A percentile compares a stretch with the other conserved stretches of the same genome.
phyloP scores from a whole-genome alignment of 2,888 invertebrate species.

The Drosophila diplacantha region DNA sequence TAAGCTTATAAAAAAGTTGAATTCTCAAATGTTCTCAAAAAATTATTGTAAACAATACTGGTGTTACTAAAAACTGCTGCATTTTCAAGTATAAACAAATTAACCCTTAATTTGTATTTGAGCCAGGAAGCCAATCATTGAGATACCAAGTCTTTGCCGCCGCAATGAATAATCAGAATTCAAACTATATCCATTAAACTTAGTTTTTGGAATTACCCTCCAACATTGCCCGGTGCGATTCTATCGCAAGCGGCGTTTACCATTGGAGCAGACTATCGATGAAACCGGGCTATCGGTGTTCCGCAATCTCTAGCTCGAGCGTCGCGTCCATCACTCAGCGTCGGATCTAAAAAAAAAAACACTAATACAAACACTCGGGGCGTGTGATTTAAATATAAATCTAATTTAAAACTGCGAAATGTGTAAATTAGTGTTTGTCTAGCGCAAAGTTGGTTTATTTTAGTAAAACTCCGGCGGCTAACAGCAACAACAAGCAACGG shows the following conservation, averaged over 20 bases:
- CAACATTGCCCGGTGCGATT: background rate
- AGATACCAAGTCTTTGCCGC: no score
- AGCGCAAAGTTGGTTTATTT: conserved; percentile 1
- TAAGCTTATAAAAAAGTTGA: background rate
- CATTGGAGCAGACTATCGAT: background rate
- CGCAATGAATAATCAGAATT: background rate
- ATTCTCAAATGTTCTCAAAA: background rate
- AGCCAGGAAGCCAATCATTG: background rate
- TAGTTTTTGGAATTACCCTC: background rate
- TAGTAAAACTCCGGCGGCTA: conserved; percentile 29
- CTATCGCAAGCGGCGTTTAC: background rate
- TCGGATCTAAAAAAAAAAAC: conserved; percentile 7
- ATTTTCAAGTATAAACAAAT: no score
- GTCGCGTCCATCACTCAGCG: conserved; percentile 8
- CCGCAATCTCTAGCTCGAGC: background rate
- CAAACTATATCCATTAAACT: background rate
- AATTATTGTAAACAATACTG: background rate
- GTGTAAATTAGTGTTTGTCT: conserved; percentile 5
- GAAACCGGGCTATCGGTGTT: background rate
- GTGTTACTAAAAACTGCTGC: no score
- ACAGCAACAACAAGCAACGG: conserved; percentile 21
- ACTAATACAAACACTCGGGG: conserved; percentile 15
- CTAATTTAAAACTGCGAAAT: conserved; percentile 1
- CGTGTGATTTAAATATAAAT: conserved; percentile 11
- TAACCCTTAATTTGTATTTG: background rate